Conservation (phyloP, 2,888 invertebrate genomes). For the Vesta saturnalis region DNA sequence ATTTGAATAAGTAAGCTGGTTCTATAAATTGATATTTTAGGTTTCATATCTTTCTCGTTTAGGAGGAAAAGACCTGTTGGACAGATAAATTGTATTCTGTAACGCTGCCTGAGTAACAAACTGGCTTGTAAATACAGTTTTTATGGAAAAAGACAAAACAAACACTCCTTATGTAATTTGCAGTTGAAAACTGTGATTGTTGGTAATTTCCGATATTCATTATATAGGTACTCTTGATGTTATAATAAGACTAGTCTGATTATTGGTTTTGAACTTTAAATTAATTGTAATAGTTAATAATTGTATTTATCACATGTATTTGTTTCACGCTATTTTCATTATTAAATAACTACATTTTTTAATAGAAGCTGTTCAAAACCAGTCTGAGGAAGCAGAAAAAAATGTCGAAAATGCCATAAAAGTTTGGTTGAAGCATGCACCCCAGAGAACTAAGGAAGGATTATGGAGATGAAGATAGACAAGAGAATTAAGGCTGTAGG, state of each 20-base stretch:
- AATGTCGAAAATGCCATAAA: neutral
- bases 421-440: neutral
- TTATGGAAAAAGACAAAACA: neutral
- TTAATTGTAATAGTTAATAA: neutral
- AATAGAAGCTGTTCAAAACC: neutral
- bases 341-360: neutral
- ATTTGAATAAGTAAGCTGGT: neutral
- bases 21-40: neutral
- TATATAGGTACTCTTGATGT: neutral
- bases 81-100: neutral
- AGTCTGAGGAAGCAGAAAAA: neutral
- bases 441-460: neutral
- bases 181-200: neutral
- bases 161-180: neutral
- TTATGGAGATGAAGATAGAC: neutral
- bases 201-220: neutral
- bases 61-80: neutral
- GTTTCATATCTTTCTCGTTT: neutral
- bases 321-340: neutral
- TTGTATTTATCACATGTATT: neutral
- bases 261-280: neutral
- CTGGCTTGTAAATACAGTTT: neutral
- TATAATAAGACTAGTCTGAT: neutral
- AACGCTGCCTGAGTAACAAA: neutral
- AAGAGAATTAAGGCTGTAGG: neutral